Evolutionary conservation across 1,140 invertebrate species (phyloP), one percentile per base, ranked within the genome.

Genomic region (Zaprionus ghesquierei): DNA sequence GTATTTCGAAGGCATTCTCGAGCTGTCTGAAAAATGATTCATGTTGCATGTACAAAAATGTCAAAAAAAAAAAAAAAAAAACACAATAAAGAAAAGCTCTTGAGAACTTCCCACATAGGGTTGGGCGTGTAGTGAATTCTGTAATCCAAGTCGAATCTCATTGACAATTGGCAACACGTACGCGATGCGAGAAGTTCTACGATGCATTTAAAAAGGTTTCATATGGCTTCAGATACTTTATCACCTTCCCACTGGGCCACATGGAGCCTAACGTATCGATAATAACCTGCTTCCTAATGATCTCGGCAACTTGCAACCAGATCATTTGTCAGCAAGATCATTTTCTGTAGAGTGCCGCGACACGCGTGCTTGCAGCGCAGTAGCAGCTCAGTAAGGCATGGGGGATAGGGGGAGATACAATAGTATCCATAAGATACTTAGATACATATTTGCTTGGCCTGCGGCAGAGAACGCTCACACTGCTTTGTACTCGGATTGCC

Each of bases 111-210:
- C 33, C 35, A 29, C 63, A 59, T 33, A 12, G 44, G 13, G 22
- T 9, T 6, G 18, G 27, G n/a, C 27, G 38, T 44, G 69, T 50
- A 51, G 56, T 58, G 58, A 58, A 65, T 65, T 65, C 29, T 38
- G 65, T 29, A 53, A 44, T 62, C 50, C 58, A 46, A 69, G 9
- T 38, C 10, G 4, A 56, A 49, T 31, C 46, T 50, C 61, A 20
- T 58, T 71, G 23, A 18, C 44, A 41, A 71, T 71, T 71, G 53
- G 53, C 69, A 71, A 65, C 61, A 71, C 69, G 69, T 64, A 64
- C 68, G 29, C 5, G 5, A 2, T 1, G 9, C 27, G 25, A 27
- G 6, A 22, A 29, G 38, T 35, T 35, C 23, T 53, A 33, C 25
- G 25, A 8, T 13, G 41, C 53, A 44, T 46, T 38, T 38, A 23